These are phyloP conservation scores for Phrynocephalus vlangalii DNA, from an alignment of 2,797 vertebrate species.

Conservation along the genomic window DNA sequence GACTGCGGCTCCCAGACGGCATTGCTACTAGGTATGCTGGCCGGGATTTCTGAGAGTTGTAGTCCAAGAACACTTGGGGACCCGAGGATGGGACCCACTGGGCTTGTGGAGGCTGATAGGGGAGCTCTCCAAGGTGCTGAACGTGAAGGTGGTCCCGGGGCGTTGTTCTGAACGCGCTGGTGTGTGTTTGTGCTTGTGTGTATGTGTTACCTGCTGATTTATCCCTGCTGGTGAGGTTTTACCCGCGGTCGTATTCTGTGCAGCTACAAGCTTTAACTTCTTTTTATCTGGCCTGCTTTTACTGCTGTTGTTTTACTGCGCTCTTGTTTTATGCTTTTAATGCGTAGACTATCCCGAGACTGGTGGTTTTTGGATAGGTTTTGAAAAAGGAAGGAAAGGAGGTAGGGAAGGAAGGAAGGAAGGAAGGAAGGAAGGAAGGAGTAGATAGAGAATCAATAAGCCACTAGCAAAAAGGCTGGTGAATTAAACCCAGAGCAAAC, in stretches of 20 bases:
- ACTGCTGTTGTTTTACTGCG: not conserved
- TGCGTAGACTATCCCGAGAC: not conserved
- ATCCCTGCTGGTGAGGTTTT: not conserved
- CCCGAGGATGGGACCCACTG: too few relatives aligned
- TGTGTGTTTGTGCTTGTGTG: too few relatives aligned
- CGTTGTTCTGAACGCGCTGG: too few relatives aligned
- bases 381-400: not conserved
- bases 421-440: not conserved
- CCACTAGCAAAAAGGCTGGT: not conserved
- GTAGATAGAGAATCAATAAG: not conserved
- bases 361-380: not conserved
- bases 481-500: not conserved
- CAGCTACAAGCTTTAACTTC: not conserved
- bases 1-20: too few relatives aligned
- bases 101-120: too few relatives aligned
- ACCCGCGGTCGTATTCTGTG: not conserved
- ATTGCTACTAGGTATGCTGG: too few relatives aligned
- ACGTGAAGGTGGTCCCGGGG: too few relatives aligned
- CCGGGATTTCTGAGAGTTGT: too few relatives aligned
- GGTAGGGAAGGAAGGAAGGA: not conserved
- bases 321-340: not conserved
- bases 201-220: not conserved
- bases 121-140: too few relatives aligned
- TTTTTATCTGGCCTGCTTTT: not conserved
- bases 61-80: too few relatives aligned